Evolutionary conservation across 2,888 invertebrate genomes (phyloP).

Genomic region (Drosophila austrosaltans): DNA sequence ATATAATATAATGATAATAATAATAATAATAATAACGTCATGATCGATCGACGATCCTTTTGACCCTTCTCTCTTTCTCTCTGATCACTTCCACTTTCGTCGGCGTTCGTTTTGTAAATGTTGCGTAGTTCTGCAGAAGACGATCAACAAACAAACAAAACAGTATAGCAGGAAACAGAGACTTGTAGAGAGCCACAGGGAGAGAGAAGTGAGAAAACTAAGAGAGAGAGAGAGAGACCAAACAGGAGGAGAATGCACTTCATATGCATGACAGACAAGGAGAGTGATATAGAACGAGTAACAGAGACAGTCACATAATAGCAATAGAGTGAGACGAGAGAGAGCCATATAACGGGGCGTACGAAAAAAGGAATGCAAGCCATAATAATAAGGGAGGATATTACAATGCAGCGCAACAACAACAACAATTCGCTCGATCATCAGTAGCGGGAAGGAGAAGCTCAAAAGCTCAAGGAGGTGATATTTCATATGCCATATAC

Average conservation of each 20-base stretch:
- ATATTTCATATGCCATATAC: background rate
- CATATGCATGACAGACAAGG: conserved; percentile 18
- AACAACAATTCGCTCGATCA: background rate
- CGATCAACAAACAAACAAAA: conserved; percentile 25
- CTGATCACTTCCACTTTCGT: conserved; percentile 79
- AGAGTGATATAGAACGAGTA: conserved; percentile 6
- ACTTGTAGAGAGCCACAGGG: conserved; percentile 9
- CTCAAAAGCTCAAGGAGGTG: conserved; percentile 8
- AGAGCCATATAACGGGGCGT: conserved; percentile 29
- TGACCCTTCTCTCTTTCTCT: conserved; percentile 29
- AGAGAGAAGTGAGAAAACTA: conserved; percentile 24
- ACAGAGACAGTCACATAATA: background rate
- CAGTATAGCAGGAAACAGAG: conserved; percentile 43
- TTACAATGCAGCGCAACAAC: conserved; percentile 35
- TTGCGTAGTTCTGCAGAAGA: conserved; percentile 69
- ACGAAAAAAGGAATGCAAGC: conserved; percentile 42
- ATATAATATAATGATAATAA: conserved; percentile 14
- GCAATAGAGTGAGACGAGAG: background rate
- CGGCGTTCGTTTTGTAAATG: conserved; percentile 81
- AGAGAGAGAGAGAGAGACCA: conserved; percentile 17
- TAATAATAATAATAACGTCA: conserved; percentile 49
- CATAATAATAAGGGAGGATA: conserved; percentile 39
- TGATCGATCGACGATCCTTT: conserved; percentile 39
- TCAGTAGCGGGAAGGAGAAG: background rate
- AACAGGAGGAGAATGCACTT: conserved; percentile 75